Evolutionary conservation across 2,888 invertebrate species (phyloP).

Genomic region (Aphrophora alni): DNA sequence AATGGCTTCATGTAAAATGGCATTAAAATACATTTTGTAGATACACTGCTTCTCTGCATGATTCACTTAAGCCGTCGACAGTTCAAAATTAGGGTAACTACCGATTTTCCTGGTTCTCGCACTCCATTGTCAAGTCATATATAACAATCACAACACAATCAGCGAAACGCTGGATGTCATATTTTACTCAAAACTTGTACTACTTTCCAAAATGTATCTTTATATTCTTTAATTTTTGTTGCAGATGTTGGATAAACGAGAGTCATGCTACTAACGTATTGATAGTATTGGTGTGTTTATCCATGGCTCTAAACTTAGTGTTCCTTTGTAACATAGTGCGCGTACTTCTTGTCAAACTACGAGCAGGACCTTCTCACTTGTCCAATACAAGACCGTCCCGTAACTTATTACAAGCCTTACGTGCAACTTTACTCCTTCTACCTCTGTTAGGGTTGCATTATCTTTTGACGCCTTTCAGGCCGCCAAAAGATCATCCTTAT

Average conservation of each 20-base stretch:
- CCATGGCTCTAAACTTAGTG: slow-evolving; percentile 80
- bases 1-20: too few species aligned
- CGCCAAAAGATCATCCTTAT: slow-evolving; percentile 69
- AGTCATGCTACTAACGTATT: slow-evolving; percentile 73
- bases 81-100: too few species aligned
- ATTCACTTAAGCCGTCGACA: too few species aligned
- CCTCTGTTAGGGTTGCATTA: slow-evolving; percentile 92
- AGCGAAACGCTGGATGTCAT: too few species aligned
- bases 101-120: too few species aligned
- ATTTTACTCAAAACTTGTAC: too few species aligned
- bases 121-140: too few species aligned
- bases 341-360: slow-evolving; percentile 81
- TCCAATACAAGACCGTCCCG: slow-evolving; percentile 67
- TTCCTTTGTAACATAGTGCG: slow-evolving; percentile 91
- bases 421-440: slow-evolving; percentile 87
- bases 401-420: slow-evolving; percentile 69
- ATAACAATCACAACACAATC: too few species aligned
- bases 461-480: slow-evolving; percentile 86
- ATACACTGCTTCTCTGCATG: too few species aligned
- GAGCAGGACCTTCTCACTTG: slow-evolving; percentile 60
- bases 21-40: too few species aligned
- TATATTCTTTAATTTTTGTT: background rate
- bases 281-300: slow-evolving; percentile 77
- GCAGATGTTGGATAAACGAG: slow-evolving; percentile 75
- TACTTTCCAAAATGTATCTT: too few species aligned